Base-by-base conservation (phyloP, 2,888 invertebrate species). In the Cetonia aurata region DNA sequence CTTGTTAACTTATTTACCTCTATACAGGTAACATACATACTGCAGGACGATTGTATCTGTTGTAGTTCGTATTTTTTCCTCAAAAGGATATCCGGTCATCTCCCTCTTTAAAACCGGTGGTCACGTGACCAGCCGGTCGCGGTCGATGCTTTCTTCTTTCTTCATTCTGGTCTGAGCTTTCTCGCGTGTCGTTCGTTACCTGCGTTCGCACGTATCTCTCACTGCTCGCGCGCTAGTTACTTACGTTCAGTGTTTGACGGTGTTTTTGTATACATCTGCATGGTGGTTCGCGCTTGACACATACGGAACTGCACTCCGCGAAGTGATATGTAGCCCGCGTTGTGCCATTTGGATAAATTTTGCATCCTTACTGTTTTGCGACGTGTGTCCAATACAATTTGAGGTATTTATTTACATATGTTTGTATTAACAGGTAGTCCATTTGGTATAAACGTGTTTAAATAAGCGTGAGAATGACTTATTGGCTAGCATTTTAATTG, bases 21-120 rank as follows among this genome's bases (percentile, higher is more conserved):
- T 25, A 25, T 25, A n/a, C n/a, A 25, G 25, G 25, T 25, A 25
- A 25, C 25, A 44, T 44, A n/a, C 42, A 41, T 44, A n/a, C 44
- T 44, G 13, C 44, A 44, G 13, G 60, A 19, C 31, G 48, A 46
- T 60, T n/a, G 46, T 33, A 60, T 46, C 60, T 57, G 44, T 59
- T 41, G 19, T 37, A 33, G 56, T 56, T 56, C 12, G 46, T 31
- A 48, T 60, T 31, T 31, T 46, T 60, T 69, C 69, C 69, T 70
- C 62, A 57, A 77, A 72, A 80, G 80, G 80, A 80, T 79, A 79
- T 80, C 79, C 80, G 80, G 80, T 80, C 78, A 79, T 77, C 79
- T 77, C 79, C 79, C 80, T 78, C 78, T 67, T 65, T 75, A 74
- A 25, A 73, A 76, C 75, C 75, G 76, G 76, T 67, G 75, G 74